Percentiles rank a stretch among this genome's conserved stretches.
Conservation (phyloP, 2,797 vertebrate genomes). For the Telmatherina bonti region DNA sequence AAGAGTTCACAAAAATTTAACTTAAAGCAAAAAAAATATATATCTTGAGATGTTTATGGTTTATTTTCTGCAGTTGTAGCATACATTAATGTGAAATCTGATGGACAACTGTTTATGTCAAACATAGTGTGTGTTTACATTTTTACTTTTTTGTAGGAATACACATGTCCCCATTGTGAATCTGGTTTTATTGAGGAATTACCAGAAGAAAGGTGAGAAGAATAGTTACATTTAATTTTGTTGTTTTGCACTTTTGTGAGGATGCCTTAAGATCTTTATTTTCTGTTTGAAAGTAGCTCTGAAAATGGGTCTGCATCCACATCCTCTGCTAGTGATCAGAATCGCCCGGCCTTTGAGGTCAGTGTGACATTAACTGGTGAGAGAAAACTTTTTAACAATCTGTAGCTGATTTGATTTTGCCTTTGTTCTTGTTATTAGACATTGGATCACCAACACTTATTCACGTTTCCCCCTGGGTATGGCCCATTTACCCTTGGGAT, state of each 20-base stretch:
- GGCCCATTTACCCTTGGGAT: conserved; percentile 94
- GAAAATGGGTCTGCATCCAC: conserved; percentile 88
- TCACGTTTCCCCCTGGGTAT: conserved; percentile 92
- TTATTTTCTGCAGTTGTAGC: not conserved
- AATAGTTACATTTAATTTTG: not conserved
- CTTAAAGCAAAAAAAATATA: not conserved
- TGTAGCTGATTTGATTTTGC: conserved; percentile 27
- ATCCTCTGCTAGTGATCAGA: conserved; percentile 85
- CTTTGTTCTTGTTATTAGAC: conserved; percentile 74
- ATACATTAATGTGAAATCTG: not conserved
- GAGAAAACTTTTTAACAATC: not conserved
- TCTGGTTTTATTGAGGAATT: conserved; percentile 97
- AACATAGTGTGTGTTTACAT: not conserved
- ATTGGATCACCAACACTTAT: conserved; percentile 91
- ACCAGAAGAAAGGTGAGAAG: conserved; percentile 88
- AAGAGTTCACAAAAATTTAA: not conserved
- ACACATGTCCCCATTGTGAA: conserved; percentile 94
- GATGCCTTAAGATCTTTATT: not conserved
- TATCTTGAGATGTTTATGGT: not conserved
- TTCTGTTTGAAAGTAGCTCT: conserved; percentile 73
- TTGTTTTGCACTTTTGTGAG: conserved; percentile 2
- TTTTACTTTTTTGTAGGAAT: conserved; percentile 83
- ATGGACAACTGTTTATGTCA: not conserved
- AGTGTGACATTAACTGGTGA: conserved; percentile 20
- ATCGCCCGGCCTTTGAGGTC: conserved; percentile 90